Percentiles rank a stretch among this genome's conserved stretches.
Conservation (phyloP, 2,113 vertebrate species). For the Mustela nigripes region DNA sequence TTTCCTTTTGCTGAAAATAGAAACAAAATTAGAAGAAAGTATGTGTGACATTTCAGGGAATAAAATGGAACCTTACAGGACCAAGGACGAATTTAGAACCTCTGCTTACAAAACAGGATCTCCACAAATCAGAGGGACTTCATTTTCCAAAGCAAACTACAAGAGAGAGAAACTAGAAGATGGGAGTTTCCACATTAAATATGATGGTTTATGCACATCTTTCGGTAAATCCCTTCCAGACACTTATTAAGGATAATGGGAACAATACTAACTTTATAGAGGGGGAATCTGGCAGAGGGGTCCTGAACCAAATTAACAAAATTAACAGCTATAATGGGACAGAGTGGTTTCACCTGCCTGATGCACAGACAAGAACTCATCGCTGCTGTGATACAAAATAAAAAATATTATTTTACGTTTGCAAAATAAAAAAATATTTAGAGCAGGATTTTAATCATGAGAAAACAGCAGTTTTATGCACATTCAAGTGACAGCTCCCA, state of each 20-base stretch:
- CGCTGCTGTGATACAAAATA: not conserved
- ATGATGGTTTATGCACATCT: not conserved
- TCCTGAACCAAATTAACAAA: not conserved
- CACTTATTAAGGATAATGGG: not conserved
- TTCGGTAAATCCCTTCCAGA: not conserved
- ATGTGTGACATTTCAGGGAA: not conserved
- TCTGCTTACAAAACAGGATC: not conserved
- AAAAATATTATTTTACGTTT: not conserved
- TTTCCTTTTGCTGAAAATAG: not conserved
- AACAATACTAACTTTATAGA: not conserved
- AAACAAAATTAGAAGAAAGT: not conserved
- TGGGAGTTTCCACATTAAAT: not conserved
- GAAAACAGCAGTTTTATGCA: not conserved
- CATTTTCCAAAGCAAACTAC: not conserved
- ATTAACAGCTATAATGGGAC: not conserved
- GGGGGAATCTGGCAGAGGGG: not conserved
- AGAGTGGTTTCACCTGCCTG: not conserved
- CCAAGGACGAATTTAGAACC: not conserved
- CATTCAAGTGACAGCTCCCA: not conserved
- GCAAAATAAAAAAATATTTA: not conserved
- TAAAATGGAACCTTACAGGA: not conserved
- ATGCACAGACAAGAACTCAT: not conserved
- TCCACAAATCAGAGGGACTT: not conserved
- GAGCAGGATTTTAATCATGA: not conserved
- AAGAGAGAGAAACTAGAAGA: not conserved